Percentiles rank a stretch among this genome's conserved stretches.
These are phyloP conservation scores for Danaus plexippus DNA, from an alignment of 1,140 invertebrate species.

Conservation along the genomic window DNA sequence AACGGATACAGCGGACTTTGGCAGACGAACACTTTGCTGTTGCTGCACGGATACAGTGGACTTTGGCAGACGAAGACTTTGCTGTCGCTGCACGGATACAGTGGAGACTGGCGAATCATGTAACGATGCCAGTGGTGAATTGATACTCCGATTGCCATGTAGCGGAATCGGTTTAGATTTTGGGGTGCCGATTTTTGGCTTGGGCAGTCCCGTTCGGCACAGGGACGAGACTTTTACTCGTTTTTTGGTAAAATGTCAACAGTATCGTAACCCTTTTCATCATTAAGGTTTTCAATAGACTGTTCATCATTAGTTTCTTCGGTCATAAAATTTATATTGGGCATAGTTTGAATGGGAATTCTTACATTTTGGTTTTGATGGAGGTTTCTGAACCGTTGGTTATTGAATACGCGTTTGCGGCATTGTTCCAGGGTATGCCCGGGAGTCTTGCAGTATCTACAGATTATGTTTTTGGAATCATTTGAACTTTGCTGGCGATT, in stretches of 20 bases:
- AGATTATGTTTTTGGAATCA: no score
- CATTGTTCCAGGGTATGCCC: conserved; percentile 21
- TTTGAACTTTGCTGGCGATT: conserved; percentile 14
- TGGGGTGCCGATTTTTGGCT: conserved; percentile 5
- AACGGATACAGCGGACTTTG: conserved; percentile 8
- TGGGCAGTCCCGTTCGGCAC: conserved; percentile 13
- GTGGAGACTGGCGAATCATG: background rate
- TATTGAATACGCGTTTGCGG: conserved; percentile 20
- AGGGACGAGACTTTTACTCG: conserved; percentile 15
- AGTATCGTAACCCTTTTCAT: conserved; percentile 3
- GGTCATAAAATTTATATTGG: conserved; percentile 1
- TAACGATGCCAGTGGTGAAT: background rate
- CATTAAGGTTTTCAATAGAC: background rate
- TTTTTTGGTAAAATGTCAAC: conserved; percentile 12
- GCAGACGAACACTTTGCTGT: background rate
- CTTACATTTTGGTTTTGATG: conserved; percentile 3
- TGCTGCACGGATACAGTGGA: background rate
- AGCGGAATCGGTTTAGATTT: conserved; percentile 1
- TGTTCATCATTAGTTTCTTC: conserved; percentile 1
- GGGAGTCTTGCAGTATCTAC: no score
- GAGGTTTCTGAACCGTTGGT: conserved; percentile 8
- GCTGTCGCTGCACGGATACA: no score
- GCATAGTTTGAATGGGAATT: background rate
- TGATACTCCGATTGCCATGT: no score
- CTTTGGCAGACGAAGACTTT: no score